Evolutionary conservation across 2,888 invertebrate species (phyloP).

Genomic region (Branchipolynoe longqiensis): DNA sequence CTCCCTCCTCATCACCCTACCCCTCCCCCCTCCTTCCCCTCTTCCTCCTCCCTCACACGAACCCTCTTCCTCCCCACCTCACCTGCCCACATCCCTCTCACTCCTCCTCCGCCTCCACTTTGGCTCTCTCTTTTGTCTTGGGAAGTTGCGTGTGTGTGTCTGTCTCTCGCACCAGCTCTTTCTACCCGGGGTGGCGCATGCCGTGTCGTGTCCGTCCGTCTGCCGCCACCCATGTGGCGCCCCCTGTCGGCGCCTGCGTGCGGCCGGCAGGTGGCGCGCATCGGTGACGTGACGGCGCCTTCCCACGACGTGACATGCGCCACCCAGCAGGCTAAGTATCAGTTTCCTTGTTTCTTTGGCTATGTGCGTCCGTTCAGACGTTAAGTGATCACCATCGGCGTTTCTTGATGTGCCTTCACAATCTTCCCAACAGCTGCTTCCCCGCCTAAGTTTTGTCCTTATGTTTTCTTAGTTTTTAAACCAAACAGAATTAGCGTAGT

Average conservation of each 20-base stretch:
- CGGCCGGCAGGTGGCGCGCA: neutral
- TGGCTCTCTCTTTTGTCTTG: neutral
- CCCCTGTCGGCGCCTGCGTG: neutral
- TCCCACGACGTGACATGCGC: neutral
- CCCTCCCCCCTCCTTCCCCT: neutral
- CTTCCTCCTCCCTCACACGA: neutral
- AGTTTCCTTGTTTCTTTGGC: neutral
- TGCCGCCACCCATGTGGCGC: neutral
- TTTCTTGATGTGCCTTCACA: no score
- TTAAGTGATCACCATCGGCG: no score
- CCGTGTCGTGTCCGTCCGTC: neutral
- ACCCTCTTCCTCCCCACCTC: neutral
- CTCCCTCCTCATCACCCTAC: neutral
- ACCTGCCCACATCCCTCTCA: neutral
- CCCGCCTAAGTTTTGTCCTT: no score
- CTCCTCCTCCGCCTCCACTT: neutral
- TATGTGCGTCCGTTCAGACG: neutral
- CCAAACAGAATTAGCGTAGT: no score
- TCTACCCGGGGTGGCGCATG: constrained; percentile 18
- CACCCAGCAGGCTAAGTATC: constrained; percentile 22
- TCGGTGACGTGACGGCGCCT: neutral
- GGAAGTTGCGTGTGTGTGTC: constrained; percentile 6
- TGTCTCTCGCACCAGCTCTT: constrained; percentile 33
- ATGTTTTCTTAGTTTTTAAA: no score
- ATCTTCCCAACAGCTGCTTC: no score